Evolutionary conservation across 2,113 vertebrate genomes (phyloP), one percentile per base, ranked within the genome.

Genomic region (Neodontobutis hainanensis): DNA sequence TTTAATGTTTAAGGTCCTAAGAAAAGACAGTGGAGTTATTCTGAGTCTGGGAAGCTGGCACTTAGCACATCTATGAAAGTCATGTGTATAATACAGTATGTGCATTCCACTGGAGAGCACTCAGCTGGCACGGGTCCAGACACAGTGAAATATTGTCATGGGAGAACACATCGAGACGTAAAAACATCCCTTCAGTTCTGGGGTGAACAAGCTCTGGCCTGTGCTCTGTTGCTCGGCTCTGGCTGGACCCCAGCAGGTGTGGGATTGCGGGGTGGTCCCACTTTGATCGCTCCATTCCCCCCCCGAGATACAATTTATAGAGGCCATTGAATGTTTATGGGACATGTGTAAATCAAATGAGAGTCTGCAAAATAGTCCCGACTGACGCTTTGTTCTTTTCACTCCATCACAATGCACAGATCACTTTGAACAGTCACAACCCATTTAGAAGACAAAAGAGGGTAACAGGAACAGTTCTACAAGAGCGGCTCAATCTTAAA

Each of bases 311-410:
- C 61, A 68, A 71, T 88, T 82, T 81, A 88, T 70, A 61, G 78
- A 75, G 70, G 75, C 75, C 75, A 78, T 87, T 86, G 86, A 78
- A 72, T 64, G 77, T 88, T 88, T 87, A 85, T 61, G 67, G 74
- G 83, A 80, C 77, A 64, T 4, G 74, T 76, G 79, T 83, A 86
- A 88, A 86, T 85, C 80, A 83, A 83, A 84, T 6, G 6, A 72
- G 62, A 70, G 64, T 61, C 75, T 78, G 68, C 40, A 67, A 44
- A 85, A 57, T 71, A 69, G 65, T 51, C 27, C 10, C 10, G 60
- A 57, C 78, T 82, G 70, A 70, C 34, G 61, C 70, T 81, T 85
- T 87, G 75, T 83, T 85, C 68, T 76, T 58, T 52, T 44, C 43
- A 43, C 74, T 81, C 64, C 38, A 60, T 76, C 57, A 14, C 44